These are phyloP conservation scores for Cheilosia soror DNA, from an alignment of 2,888 invertebrate genomes.

Conservation along the genomic window DNA sequence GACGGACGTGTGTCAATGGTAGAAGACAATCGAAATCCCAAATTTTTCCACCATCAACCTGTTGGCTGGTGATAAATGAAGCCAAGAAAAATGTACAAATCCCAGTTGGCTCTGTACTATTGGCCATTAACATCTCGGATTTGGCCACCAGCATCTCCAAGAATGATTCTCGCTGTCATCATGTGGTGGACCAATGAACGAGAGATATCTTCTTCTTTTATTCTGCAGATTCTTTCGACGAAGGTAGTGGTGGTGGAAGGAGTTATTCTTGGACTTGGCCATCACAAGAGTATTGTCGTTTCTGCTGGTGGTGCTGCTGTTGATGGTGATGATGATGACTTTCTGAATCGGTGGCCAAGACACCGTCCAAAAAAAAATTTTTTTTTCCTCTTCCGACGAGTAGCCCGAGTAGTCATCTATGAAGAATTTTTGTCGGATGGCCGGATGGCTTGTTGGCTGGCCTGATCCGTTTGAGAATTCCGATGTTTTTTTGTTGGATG, in stretches of 20 bases:
- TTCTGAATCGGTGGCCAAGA: slow-evolving; percentile 78
- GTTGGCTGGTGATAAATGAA: slow-evolving; percentile 37
- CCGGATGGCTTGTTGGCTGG: slow-evolving; percentile 70
- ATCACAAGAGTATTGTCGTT: slow-evolving; percentile 60
- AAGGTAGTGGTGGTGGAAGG: slow-evolving; percentile 51
- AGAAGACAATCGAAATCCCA: slow-evolving; percentile 58
- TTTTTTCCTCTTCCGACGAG: slow-evolving; percentile 52
- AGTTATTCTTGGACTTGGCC: slow-evolving; percentile 82
- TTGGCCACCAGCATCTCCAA: slow-evolving; percentile 72
- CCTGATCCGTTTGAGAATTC: slow-evolving; percentile 73
- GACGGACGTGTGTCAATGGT: slow-evolving; percentile 80
- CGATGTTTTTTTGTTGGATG: slow-evolving; percentile 58
- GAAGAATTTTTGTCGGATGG: slow-evolving; percentile 66
- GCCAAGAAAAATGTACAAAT: slow-evolving; percentile 40
- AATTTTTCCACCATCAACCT: slow-evolving; percentile 54
- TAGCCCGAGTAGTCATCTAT: slow-evolving; percentile 53
- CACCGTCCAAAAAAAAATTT: slow-evolving; percentile 70
- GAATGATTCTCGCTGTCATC: slow-evolving; percentile 70
- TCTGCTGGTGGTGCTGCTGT: slow-evolving; percentile 56
- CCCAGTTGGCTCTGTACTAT: slow-evolving; percentile 53
- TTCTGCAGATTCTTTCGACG: slow-evolving; percentile 36
- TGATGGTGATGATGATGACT: slow-evolving; percentile 76
- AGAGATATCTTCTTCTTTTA: slow-evolving; percentile 31
- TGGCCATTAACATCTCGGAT: slow-evolving; percentile 70
- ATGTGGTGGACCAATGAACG: slow-evolving; percentile 66